Percentiles rank a stretch among this genome's conserved stretches.
Conservation (phyloP, 1,140 invertebrate genomes). For the Wasmannia auropunctata region DNA sequence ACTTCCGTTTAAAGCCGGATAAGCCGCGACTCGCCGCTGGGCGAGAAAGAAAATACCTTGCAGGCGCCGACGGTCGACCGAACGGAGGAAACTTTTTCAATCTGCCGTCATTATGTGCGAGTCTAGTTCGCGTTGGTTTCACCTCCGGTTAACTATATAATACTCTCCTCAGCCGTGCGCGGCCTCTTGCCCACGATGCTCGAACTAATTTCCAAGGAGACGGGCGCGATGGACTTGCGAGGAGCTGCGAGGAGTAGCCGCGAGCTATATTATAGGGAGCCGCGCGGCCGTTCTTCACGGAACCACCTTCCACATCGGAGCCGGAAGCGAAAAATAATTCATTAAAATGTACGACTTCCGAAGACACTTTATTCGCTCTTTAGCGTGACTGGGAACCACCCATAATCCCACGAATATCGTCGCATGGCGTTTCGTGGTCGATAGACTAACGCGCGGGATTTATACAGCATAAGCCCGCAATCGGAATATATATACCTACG, state of each 20-base stretch:
- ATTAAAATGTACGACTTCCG: constrained; percentile 64
- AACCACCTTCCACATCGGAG: constrained; percentile 36
- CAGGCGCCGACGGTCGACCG: constrained; percentile 6
- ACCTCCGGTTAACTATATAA: constrained; percentile 62
- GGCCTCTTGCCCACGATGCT: constrained; percentile 42
- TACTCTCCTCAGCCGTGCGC: constrained; percentile 5
- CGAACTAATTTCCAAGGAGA: constrained; percentile 70
- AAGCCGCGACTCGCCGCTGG: constrained; percentile 63
- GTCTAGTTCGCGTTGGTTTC: constrained; percentile 67
- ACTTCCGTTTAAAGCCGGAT: constrained; percentile 70
- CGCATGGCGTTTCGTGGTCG: constrained; percentile 14
- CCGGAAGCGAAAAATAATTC: constrained; percentile 67
- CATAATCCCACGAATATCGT: constrained; percentile 40
- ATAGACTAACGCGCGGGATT: neutral
- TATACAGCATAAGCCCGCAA: neutral
- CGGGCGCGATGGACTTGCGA: constrained; percentile 68
- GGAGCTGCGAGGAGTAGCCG: constrained; percentile 54
- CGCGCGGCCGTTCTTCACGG: neutral
- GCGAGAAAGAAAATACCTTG: constrained; percentile 59
- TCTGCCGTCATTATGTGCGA: constrained; percentile 80
- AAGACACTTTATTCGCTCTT: constrained; percentile 47
- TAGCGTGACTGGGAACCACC: constrained; percentile 36
- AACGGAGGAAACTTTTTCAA: constrained; percentile 82
- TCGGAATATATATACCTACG: neutral
- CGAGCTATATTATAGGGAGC: too few relatives aligned